These are phyloP conservation scores for Stenolophus ochropezus DNA, from an alignment of 2,888 invertebrate genomes.

Conservation along the genomic window DNA sequence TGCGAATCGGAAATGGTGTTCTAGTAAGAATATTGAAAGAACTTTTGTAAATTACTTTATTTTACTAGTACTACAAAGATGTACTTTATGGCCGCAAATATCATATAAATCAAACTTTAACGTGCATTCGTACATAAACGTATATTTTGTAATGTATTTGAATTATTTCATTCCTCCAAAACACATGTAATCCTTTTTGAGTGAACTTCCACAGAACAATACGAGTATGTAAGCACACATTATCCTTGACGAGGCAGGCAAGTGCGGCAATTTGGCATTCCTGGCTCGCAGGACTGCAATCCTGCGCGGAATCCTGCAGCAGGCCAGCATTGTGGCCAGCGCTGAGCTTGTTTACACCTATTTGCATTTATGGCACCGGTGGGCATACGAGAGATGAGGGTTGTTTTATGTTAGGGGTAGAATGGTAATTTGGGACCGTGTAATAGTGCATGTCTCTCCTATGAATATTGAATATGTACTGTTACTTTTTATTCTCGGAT, in stretches of 20 bases:
- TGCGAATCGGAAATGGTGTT: no score
- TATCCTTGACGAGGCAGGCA: not conserved
- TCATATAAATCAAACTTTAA: no score
- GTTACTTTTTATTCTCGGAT: not conserved
- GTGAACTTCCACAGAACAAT: no score
- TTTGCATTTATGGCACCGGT: constrained; percentile 35
- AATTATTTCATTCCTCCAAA: no score
- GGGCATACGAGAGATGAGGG: constrained; percentile 3
- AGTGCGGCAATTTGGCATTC: not conserved
- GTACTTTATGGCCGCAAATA: no score
- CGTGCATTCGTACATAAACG: no score
- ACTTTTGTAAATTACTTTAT: no score
- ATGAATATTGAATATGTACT: not conserved
- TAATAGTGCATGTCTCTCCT: not conserved
- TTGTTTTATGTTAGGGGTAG: not conserved
- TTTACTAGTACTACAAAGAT: no score
- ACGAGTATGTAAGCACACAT: not conserved
- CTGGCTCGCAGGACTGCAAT: not conserved
- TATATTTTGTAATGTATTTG: no score
- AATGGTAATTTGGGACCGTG: not conserved
- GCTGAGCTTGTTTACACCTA: constrained; percentile 10
- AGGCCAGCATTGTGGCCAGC: not conserved
- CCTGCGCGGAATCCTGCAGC: not conserved
- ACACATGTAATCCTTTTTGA: no score
- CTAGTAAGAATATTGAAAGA: no score